Percentiles rank a stretch among this genome's conserved stretches.
These are phyloP conservation scores for Plecotus auritus DNA, from an alignment of 2,113 vertebrate species.

Conservation along the genomic window DNA sequence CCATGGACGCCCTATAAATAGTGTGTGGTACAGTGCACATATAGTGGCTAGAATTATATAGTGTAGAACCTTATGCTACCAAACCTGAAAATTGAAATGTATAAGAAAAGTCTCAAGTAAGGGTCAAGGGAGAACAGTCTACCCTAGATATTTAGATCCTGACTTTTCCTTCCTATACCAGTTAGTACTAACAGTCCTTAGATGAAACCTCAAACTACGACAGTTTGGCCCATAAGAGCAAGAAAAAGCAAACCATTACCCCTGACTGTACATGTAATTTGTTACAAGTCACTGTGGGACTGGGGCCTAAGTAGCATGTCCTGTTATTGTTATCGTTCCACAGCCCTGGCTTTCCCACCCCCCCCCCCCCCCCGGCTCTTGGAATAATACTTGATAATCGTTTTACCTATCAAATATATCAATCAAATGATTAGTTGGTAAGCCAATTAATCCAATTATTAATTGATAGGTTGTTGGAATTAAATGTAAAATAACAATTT, in stretches of 20 bases:
- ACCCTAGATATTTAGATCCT: neutral
- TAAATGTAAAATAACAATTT: slow-evolving; percentile 3
- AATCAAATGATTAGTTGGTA: neutral
- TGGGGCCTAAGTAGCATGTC: neutral
- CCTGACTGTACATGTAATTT: neutral
- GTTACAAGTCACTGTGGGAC: neutral
- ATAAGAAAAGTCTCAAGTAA: neutral
- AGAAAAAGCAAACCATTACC: neutral
- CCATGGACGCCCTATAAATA: neutral
- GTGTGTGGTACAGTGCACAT: neutral
- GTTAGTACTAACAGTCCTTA: neutral
- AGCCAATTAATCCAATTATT: neutral
- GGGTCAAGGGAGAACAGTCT: neutral
- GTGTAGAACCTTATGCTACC: neutral
- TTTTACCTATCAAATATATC: neutral
- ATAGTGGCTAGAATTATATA: neutral
- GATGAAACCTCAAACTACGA: neutral
- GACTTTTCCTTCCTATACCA: neutral
- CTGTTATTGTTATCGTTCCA: neutral
- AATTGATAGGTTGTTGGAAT: neutral
- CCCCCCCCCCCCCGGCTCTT: neutral
- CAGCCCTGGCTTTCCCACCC: neutral
- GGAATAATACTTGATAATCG: neutral
- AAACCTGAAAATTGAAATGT: neutral
- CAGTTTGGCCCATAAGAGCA: neutral